Percentiles rank a stretch among this genome's conserved stretches.
These are phyloP conservation scores for Orius laevigatus DNA, from an alignment of 1,140 invertebrate species.

Conservation along the genomic window DNA sequence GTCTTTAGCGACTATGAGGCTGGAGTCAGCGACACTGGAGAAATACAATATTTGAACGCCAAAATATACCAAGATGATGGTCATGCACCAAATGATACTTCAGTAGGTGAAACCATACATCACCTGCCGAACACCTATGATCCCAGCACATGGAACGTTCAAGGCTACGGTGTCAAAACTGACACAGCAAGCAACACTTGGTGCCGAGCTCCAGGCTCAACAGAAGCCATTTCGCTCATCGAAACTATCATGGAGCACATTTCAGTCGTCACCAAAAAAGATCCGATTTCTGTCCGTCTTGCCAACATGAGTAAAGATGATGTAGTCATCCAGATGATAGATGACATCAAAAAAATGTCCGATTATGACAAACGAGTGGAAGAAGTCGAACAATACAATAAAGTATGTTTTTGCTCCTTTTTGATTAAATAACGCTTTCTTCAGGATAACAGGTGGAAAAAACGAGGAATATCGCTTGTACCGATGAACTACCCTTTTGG, in stretches of 20 bases:
- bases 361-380: constrained; percentile 39
- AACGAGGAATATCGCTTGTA: constrained; percentile 50
- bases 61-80: constrained; percentile 46
- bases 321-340: constrained; percentile 30
- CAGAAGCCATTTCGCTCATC: constrained; percentile 44
- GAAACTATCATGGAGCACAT: constrained; percentile 73
- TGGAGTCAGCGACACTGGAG: constrained; percentile 43
- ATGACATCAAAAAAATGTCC: constrained; percentile 36
- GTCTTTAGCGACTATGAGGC: constrained; percentile 44
- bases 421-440: neutral
- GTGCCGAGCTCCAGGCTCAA: constrained; percentile 38
- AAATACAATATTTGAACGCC: constrained; percentile 44
- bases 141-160: constrained; percentile 32
- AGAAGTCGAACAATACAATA: constrained; percentile 43
- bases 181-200: constrained; percentile 44
- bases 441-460: constrained; percentile 54
- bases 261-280: constrained; percentile 40
- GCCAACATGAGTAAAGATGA: constrained; percentile 36
- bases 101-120: constrained; percentile 26
- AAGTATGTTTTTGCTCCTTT: constrained; percentile 25
- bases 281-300: constrained; percentile 47
- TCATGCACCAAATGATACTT: constrained; percentile 36
- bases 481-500: constrained; percentile 45
- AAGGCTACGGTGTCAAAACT: constrained; percentile 36
- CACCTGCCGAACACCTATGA: constrained; percentile 37